Conservation (phyloP, 2,797 vertebrate species). For the Clarias fuscus region DNA sequence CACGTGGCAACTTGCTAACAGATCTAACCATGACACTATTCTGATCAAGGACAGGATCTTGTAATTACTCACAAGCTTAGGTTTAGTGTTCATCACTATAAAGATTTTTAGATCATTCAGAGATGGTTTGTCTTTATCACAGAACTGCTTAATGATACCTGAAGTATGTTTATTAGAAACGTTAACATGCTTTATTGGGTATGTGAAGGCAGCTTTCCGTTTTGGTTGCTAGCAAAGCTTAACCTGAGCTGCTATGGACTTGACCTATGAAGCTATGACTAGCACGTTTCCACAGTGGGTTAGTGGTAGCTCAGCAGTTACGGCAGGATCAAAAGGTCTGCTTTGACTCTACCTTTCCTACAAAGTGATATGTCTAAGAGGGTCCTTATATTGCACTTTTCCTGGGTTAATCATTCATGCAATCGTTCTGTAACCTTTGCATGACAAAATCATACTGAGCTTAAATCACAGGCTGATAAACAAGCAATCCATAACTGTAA, state of each 20-base stretch:
- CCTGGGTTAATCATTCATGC: background rate
- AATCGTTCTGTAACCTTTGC: background rate
- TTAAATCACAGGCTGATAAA: background rate
- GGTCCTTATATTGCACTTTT: background rate
- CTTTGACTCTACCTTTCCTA: background rate
- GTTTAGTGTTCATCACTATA: constrained; percentile 5
- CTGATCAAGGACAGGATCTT: constrained; percentile 7
- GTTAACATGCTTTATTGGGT: background rate
- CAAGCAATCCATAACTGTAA: background rate
- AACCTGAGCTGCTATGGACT: too few species aligned
- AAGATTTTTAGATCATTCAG: background rate
- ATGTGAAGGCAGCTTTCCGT: background rate
- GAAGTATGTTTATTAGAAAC: too few species aligned
- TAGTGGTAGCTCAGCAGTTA: background rate
- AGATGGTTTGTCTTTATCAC: background rate
- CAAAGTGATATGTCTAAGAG: background rate
- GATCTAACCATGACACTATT: background rate
- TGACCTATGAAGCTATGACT: background rate
- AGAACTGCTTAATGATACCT: background rate
- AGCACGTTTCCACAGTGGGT: constrained; percentile 3
- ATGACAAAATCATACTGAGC: too few species aligned
- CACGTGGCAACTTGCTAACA: background rate
- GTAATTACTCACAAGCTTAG: background rate
- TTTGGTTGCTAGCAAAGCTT: background rate
- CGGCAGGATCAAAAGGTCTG: background rate